phyloP scores from a whole-genome alignment of 2,888 invertebrate genomes.

The Bombylius major region DNA sequence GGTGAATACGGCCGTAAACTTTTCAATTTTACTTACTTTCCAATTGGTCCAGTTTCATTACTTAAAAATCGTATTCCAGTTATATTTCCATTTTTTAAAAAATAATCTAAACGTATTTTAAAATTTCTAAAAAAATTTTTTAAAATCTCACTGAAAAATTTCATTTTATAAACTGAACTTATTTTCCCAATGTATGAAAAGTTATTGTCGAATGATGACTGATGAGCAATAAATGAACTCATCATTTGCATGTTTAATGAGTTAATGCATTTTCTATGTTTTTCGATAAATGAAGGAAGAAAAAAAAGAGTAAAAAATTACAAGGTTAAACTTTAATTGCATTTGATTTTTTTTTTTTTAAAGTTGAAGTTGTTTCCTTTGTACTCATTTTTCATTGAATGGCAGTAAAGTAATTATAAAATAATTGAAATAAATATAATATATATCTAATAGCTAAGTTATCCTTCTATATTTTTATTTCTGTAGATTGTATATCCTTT shows the following conservation, averaged over 20 bases:
- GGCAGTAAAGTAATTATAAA: too few species aligned
- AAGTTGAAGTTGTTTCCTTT: too few species aligned
- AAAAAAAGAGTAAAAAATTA: background rate
- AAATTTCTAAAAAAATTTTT: background rate
- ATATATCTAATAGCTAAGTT: too few species aligned
- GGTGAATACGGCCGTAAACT: too few species aligned
- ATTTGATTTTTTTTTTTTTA: too few species aligned
- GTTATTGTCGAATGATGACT: too few species aligned
- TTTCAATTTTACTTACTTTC: constrained; percentile 5
- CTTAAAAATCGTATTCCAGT: constrained; percentile 11
- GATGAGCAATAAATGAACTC: background rate
- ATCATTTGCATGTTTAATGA: background rate
- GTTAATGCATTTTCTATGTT: background rate
- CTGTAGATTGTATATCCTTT: too few species aligned
- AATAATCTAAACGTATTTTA: constrained; percentile 5
- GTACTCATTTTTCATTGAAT: too few species aligned
- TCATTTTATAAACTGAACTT: background rate
- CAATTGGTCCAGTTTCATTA: constrained; percentile 1
- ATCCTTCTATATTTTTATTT: too few species aligned
- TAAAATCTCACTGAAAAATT: background rate
- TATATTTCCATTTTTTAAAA: constrained; percentile 10
- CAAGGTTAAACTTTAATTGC: too few species aligned
- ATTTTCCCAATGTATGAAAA: too few species aligned
- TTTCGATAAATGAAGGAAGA: background rate
- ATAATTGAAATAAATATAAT: too few species aligned